Percentiles rank a stretch among this genome's conserved stretches.
Conservation (phyloP, 2,888 invertebrate genomes). For the Drosophila rellima region DNA sequence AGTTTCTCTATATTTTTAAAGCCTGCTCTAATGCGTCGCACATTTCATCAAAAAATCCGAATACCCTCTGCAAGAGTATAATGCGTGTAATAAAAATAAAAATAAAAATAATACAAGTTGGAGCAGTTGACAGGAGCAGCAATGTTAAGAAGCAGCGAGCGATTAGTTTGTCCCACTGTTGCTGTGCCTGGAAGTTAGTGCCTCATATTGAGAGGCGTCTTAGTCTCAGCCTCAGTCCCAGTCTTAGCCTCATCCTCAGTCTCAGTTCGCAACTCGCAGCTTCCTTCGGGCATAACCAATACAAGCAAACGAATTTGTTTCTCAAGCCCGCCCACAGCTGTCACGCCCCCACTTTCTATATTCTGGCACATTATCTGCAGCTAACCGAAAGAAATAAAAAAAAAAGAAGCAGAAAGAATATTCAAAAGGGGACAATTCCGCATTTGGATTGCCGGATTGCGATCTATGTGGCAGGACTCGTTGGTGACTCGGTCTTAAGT, state of each 20-base stretch:
- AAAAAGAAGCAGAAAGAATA: conserved; percentile 10
- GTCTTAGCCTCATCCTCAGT: too few species aligned
- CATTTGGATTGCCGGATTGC: conserved; percentile 31
- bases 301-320: conserved; percentile 25
- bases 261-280: conserved; percentile 5
- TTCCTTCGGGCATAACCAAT: conserved; percentile 29
- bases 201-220: conserved; percentile 24
- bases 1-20: too few species aligned
- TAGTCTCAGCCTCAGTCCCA: background rate
- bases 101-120: conserved; percentile 27
- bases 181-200: conserved; percentile 29
- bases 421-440: conserved; percentile 44
- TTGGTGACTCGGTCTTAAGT: conserved; percentile 36
- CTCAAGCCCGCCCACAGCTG: conserved; percentile 23
- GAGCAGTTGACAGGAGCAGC: conserved; percentile 50
- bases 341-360: conserved; percentile 30
- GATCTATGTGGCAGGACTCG: conserved; percentile 28
- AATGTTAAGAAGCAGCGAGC: conserved; percentile 30
- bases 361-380: conserved; percentile 54
- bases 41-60: background rate
- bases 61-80: conserved; percentile 7
- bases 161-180: conserved; percentile 46
- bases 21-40: background rate
- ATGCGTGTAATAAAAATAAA: conserved; percentile 40
- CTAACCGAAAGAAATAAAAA: conserved; percentile 12